A percentile compares a stretch with the other conserved stretches of the same genome.
Conservation (phyloP, 2,797 vertebrate species). For the Acipenser ruthenus region DNA sequence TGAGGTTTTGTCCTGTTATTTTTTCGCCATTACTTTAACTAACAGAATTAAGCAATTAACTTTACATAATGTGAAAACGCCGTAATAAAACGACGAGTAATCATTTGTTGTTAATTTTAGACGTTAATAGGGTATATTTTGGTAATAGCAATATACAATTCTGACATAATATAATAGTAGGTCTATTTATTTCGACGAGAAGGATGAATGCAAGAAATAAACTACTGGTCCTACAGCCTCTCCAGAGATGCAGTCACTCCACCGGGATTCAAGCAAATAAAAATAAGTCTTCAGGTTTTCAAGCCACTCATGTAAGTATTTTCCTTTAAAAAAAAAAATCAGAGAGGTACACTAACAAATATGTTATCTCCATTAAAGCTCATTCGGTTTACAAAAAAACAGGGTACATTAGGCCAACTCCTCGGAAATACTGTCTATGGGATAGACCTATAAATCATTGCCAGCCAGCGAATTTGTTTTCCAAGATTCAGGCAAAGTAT, state of each 20-base stretch:
- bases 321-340: slow-evolving; percentile 8
- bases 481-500: neutral
- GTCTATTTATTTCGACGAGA: too few species aligned
- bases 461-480: neutral
- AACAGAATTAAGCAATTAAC: slow-evolving; percentile 37
- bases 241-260: too few species aligned
- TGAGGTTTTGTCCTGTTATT: slow-evolving; percentile 50
- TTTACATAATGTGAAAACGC: too few species aligned
- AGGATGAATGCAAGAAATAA: too few species aligned
- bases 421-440: neutral
- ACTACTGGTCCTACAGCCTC: too few species aligned
- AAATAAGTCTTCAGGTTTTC: too few species aligned
- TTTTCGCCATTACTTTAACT: slow-evolving; percentile 35
- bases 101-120: too few species aligned
- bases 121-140: too few species aligned
- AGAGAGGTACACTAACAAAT: slow-evolving; percentile 9
- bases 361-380: slow-evolving; percentile 18
- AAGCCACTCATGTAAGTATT: neutral
- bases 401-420: neutral
- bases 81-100: too few species aligned
- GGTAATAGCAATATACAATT: too few species aligned
- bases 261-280: too few species aligned
- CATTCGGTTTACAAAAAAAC: neutral
- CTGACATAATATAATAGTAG: too few species aligned
- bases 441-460: neutral